Conservation (phyloP, 2,797 vertebrate species). For the Sebastes nivosus region DNA sequence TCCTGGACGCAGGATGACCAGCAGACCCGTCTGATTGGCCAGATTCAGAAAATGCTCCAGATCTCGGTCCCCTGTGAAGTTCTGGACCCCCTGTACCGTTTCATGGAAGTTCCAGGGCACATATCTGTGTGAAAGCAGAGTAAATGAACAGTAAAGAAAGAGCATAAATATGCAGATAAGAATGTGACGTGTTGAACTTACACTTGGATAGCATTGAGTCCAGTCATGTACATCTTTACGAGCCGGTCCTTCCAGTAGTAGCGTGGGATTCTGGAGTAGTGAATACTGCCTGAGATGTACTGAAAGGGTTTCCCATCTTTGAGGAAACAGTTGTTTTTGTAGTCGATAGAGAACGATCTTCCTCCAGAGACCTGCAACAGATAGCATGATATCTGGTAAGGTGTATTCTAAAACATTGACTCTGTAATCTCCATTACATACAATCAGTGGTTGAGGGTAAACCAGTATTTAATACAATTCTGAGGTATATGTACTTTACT, state of each 20-base stretch:
- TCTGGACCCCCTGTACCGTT: slow-evolving; percentile 83
- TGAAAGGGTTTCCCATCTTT: slow-evolving; percentile 91
- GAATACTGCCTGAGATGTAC: slow-evolving; percentile 95
- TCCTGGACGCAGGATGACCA: slow-evolving; percentile 95
- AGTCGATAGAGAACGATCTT: slow-evolving; percentile 90
- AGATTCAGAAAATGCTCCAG: slow-evolving; percentile 90
- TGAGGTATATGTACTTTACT: background rate
- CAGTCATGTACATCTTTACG: slow-evolving; percentile 93
- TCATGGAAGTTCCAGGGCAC: slow-evolving; percentile 98
- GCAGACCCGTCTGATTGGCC: slow-evolving; percentile 87
- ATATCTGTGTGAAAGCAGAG: slow-evolving; percentile 81
- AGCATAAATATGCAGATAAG: background rate
- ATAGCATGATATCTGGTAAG: background rate
- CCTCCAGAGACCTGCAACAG: slow-evolving; percentile 63
- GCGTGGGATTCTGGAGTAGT: slow-evolving; percentile 91
- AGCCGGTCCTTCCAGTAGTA: slow-evolving; percentile 94
- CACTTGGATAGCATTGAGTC: slow-evolving; percentile 93
- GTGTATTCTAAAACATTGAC: background rate
- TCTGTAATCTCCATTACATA: background rate
- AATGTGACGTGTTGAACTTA: slow-evolving; percentile 58
- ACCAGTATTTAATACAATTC: background rate
- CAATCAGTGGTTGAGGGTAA: background rate
- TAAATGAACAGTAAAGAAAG: background rate
- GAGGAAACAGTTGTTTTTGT: slow-evolving; percentile 85
- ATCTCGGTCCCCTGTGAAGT: slow-evolving; percentile 88